These are phyloP conservation scores for Bos taurus DNA, from an alignment of 2,113 vertebrate genomes.

Conservation along the genomic window ARS-UCD2.0 NC_037332.1:117821001-117821500, in stretches of 20 bases:
- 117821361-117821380: too few relatives aligned
- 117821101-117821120: neutral
- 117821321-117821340: fast-evolving
- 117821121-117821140: fast-evolving
- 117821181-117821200: too few relatives aligned
- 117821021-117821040: fast-evolving
- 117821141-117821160: neutral
- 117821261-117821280: fast-evolving
- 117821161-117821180: neutral
- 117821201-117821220: neutral
- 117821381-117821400: fast-evolving
- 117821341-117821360: neutral
- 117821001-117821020: fast-evolving
- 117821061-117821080: fast-evolving
- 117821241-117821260: fast-evolving
- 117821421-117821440: neutral
- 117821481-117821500: neutral
- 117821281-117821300: fast-evolving
- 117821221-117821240: neutral
- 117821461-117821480: neutral
- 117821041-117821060: neutral
- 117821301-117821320: neutral
- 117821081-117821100: fast-evolving
- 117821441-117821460: neutral
- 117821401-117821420: neutral